Evolutionary conservation across 2,797 vertebrate species (phyloP).

Genomic region (Cossypha dichroa): DNA sequence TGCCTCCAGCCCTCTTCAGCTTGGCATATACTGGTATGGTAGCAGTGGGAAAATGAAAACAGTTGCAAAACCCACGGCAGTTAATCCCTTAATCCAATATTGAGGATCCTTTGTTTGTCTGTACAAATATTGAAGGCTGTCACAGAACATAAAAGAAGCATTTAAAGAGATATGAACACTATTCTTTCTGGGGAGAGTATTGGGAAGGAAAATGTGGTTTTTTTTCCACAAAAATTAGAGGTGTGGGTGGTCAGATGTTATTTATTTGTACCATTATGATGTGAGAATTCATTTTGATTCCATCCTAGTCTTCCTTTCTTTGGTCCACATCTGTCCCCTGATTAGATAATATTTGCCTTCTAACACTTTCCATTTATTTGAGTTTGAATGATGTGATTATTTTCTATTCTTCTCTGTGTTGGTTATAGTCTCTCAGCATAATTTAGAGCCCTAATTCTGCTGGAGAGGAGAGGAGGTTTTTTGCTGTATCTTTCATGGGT

Average conservation of each 20-base stretch:
- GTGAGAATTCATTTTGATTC: background rate
- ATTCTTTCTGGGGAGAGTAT: background rate
- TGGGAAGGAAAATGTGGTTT: background rate
- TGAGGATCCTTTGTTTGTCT: background rate
- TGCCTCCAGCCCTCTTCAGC: background rate
- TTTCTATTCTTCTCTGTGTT: background rate
- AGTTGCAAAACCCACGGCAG: background rate
- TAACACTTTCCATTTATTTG: background rate
- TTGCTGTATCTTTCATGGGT: background rate
- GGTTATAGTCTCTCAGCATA: background rate
- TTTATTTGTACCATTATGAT: background rate
- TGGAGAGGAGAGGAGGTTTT: background rate
- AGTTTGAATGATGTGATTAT: background rate
- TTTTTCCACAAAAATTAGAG: background rate
- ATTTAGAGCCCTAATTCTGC: background rate
- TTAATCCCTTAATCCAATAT: slow-evolving; percentile 16
- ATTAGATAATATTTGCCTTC: background rate
- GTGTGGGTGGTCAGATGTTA: background rate
- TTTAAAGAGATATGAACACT: background rate
- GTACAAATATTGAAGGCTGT: background rate
- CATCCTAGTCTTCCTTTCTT: background rate
- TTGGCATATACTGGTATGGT: slow-evolving; percentile 21
- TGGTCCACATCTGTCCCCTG: background rate
- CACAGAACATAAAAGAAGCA: background rate
- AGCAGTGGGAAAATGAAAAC: slow-evolving; percentile 42